These are phyloP conservation scores for Salarias fasciatus DNA, from an alignment of 2,797 vertebrate genomes.

Conservation along the genomic window DNA sequence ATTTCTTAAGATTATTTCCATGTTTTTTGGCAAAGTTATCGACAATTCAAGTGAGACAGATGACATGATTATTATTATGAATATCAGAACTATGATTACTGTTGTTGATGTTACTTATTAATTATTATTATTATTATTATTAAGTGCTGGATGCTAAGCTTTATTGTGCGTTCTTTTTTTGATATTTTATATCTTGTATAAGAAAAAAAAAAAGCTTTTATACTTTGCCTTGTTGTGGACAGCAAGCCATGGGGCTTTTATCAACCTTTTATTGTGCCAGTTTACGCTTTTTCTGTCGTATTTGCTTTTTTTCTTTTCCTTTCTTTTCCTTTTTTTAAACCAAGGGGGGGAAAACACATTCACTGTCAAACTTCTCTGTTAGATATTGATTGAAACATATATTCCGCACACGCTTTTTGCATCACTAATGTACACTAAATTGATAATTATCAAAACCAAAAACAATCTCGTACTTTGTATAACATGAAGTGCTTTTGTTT, in stretches of 20 bases:
- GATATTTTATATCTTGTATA: conserved; percentile 81
- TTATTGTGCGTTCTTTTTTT: conserved; percentile 80
- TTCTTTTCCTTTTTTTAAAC: conserved; percentile 38
- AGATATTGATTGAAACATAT: conserved; percentile 76
- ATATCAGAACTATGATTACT: conserved; percentile 80
- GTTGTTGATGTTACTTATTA: conserved; percentile 71
- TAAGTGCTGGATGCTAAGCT: conserved; percentile 83
- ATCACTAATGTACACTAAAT: conserved; percentile 84
- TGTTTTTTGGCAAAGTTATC: conserved; percentile 70
- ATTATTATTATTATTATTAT: conserved; percentile 75
- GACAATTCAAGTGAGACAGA: conserved; percentile 68
- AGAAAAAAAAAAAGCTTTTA: conserved; percentile 77
- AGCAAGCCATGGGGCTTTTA: conserved; percentile 79
- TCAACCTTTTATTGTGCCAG: conserved; percentile 77
- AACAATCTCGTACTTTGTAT: conserved; percentile 80
- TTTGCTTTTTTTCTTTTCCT: conserved; percentile 53
- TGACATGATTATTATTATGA: conserved; percentile 78
- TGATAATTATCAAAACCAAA: conserved; percentile 84
- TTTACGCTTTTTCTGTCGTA: conserved; percentile 79
- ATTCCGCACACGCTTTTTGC: conserved; percentile 78
- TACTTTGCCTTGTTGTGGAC: conserved; percentile 84
- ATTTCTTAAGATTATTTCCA: conserved; percentile 75
- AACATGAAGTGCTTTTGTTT: conserved; percentile 85
- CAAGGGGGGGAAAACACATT: conserved; percentile 53
- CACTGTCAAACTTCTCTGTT: conserved; percentile 71